Percentiles rank a stretch among this genome's conserved stretches.
phyloP scores from a whole-genome alignment of 92 coral and sea anemone species.

The Pocillopora meandrina region DNA sequence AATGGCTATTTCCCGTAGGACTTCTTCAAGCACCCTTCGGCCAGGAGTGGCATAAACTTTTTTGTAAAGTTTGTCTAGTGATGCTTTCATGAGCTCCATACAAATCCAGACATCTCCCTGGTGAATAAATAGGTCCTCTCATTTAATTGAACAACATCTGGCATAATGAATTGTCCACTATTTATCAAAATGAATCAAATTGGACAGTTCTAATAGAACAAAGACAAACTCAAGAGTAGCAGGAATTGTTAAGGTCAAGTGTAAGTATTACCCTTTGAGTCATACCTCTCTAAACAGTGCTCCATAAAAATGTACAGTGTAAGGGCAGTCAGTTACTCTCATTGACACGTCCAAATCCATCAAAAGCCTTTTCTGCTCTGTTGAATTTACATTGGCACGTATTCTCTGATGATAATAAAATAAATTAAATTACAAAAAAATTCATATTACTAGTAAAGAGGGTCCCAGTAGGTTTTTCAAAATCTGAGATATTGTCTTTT shows the following conservation, averaged over 20 bases:
- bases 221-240: too few relatives aligned
- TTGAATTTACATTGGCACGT: constrained; percentile 83
- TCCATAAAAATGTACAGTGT: constrained; percentile 97
- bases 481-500: too few relatives aligned
- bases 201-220: too few relatives aligned
- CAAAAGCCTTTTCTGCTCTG: constrained; percentile 86
- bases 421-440: neutral
- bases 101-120: constrained; percentile 99
- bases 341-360: constrained; percentile 99
- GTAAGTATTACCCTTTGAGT: too few relatives aligned
- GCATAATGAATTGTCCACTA: too few relatives aligned
- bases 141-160: neutral
- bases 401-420: constrained; percentile 65
- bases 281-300: constrained; percentile 98
- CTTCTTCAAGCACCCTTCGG: constrained; percentile 87
- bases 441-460: too few relatives aligned
- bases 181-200: too few relatives aligned
- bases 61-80: constrained; percentile 86
- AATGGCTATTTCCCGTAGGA: constrained; percentile 86
- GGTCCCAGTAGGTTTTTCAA: too few relatives aligned
- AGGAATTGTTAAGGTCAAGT: too few relatives aligned
- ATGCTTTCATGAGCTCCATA: constrained; percentile 96
- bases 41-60: constrained; percentile 76
- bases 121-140: neutral
- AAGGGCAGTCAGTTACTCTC: constrained; percentile 95